Base-by-base conservation (phyloP, 2,888 invertebrate genomes). In the Andrena camellia region DNA sequence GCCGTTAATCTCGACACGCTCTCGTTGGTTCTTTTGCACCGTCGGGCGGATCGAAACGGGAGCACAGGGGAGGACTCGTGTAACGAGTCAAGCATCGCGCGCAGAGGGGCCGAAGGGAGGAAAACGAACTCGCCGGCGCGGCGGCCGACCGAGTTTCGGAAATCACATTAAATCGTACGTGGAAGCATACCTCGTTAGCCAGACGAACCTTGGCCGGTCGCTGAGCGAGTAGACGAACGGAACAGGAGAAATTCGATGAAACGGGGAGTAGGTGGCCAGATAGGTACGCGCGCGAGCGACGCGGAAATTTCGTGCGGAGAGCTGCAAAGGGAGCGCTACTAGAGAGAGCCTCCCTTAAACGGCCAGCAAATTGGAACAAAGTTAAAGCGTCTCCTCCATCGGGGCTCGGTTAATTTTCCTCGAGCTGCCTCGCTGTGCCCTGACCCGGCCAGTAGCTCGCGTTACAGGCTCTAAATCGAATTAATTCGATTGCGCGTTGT, bases 351-450 rank as follows among this genome's bases (percentile, higher is more conserved):
- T 31, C 63, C 71, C 75, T 80, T 85, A 84, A 83, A 86, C 84
- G 85, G 80, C 82, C 78, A 72, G 78, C 79, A 84, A 88, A 87
- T 88, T 88, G 86, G 77, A 85, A 73, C 78, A 74, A 86, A 84
- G 81, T 84, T 75, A 84, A 79, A 78, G 81, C 69, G 52, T 70
- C 73, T 77, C 66, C 73, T 68, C 59, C 80, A 73, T 77, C 76
- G 71, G 70, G 72, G 42, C 35, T 57, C 73, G 68, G 75, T 83
- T 83, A 79, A 79, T 84, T 84, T 57, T 63, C 63, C 26, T 48
- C 63, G 71, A 42, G 20, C 31, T 50, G 52, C 62, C 76, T 68
- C 33, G 31, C 68, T 52, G 68, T 67, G 69, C 67, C 68, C 68
- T 54, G 59, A 50, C 54, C 71, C 71, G 67, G 69, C 33, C 35